A percentile compares a stretch with the other conserved stretches of the same genome.
These are phyloP conservation scores for Sphyrna mokarran DNA, from an alignment of 2,113 vertebrate species.

Conservation along the genomic window DNA sequence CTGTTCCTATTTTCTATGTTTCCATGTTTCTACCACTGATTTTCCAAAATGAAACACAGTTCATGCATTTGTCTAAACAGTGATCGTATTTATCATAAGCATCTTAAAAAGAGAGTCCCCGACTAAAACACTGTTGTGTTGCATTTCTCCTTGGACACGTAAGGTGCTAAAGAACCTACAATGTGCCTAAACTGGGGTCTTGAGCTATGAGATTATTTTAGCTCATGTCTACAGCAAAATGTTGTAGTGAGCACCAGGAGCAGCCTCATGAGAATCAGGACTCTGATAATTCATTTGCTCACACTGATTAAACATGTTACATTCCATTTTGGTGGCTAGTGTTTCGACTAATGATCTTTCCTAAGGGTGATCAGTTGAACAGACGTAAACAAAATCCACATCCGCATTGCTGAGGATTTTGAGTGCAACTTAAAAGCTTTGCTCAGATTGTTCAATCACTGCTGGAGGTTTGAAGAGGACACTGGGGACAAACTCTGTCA, in stretches of 20 bases:
- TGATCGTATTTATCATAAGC: not conserved
- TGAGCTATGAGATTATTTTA: not conserved
- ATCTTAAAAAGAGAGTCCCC: not conserved
- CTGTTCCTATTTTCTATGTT: too few relatives aligned
- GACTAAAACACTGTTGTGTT: not conserved
- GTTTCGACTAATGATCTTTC: not conserved
- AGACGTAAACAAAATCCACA: not conserved
- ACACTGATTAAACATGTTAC: not conserved
- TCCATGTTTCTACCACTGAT: not conserved
- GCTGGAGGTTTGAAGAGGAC: not conserved
- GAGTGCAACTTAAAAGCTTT: not conserved
- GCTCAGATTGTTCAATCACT: not conserved
- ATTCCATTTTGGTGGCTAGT: not conserved
- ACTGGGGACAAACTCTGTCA: not conserved
- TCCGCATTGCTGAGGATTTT: not conserved
- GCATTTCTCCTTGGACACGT: not conserved
- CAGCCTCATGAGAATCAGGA: not conserved
- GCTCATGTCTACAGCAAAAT: not conserved
- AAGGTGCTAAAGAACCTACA: not conserved
- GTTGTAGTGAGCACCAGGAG: not conserved
- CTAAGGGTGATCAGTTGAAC: not conserved
- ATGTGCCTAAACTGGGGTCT: not conserved
- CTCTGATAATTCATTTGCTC: not conserved
- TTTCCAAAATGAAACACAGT: not conserved
- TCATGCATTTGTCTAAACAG: not conserved